Evolutionary conservation across 2,888 invertebrate genomes (phyloP), one percentile per base, ranked within the genome.

Genomic region (Aphodius sticticus): DNA sequence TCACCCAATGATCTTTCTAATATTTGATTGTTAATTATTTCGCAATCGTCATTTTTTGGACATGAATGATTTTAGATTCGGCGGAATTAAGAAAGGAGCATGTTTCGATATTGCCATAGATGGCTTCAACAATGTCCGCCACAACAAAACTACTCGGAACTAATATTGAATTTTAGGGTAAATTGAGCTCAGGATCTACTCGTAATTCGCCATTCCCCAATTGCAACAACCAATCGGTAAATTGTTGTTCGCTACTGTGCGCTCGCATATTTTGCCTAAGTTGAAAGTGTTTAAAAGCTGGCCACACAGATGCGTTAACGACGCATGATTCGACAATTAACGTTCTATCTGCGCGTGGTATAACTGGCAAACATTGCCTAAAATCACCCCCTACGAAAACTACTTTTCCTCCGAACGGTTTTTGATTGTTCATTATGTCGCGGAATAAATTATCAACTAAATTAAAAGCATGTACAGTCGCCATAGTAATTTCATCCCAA

Each of bases 361-460:
- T 79, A 9, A 83, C 80, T 6, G 83, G 84, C n/a, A 83, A 72
- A 9, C 77, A 71, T 81, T 84, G 83, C 35, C 82, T 76, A 70
- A 84, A 84, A 78, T 84, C 83, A 6, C 83, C 84, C 5, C 83
- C 83, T 7, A 84, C 36, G 9, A 84, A 76, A 1, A 83, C 77
- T 14, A 79, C 38, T 78, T 83, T 83, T 6, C 82, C 83, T 26
- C 78, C 80, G 69, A 81, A 80, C 5, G 72, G 76, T 6, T n/a
- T 7, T 12, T 81, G 53, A 53, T 69, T 75, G 1, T 77, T 16
- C 70, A 76, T 80, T 69, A 83, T n/a, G 35, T 80, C 77, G 69
- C 38, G 53, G 26, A 26, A 26, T 26, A 15, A 82, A 76, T 37
- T 69, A 70, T 82, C 80, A 5, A 82, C 78, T 6, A 76, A 75